Percentiles rank a stretch among this genome's conserved stretches.
These are phyloP conservation scores for Spilosoma lubricipeda DNA, from an alignment of 2,888 invertebrate species.

Conservation along the genomic window DNA sequence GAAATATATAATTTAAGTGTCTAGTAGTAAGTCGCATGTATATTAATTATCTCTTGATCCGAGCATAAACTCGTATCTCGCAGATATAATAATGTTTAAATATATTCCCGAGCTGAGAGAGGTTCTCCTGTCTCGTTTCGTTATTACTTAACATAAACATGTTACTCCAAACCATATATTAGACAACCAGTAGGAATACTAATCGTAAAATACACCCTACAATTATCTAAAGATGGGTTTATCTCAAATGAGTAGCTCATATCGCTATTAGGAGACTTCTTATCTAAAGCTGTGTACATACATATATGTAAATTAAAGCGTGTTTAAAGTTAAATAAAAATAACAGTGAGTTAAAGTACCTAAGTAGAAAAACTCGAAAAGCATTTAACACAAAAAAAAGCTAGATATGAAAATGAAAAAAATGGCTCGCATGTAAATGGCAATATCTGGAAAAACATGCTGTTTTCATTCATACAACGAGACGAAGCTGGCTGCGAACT, in stretches of 20 bases:
- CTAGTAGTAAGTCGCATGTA: too few relatives aligned
- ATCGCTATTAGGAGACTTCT: not conserved
- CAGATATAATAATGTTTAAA: not conserved
- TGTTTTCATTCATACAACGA: slow-evolving; percentile 9
- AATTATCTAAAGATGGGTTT: not conserved
- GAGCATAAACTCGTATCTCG: not conserved
- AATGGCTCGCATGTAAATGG: not conserved
- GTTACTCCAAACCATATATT: not conserved
- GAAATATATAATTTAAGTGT: too few relatives aligned
- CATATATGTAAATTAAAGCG: not conserved
- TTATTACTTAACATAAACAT: not conserved
- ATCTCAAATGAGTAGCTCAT: not conserved
- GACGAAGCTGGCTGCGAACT: slow-evolving; percentile 5
- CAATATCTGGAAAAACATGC: not conserved
- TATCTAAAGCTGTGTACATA: not conserved
- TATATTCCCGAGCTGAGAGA: not conserved
- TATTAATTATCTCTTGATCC: not conserved
- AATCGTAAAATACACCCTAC: too few relatives aligned
- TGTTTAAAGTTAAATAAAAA: not conserved
- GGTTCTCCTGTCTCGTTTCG: not conserved
- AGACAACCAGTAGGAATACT: not conserved
- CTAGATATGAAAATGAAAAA: not conserved
- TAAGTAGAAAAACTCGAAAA: not conserved
- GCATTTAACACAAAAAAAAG: not conserved
- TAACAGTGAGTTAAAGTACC: not conserved